Evolutionary conservation across 35 echinoderm and acorn worm species (phyloP).

Genomic region (Strongylocentrotus purpuratus): DNA sequence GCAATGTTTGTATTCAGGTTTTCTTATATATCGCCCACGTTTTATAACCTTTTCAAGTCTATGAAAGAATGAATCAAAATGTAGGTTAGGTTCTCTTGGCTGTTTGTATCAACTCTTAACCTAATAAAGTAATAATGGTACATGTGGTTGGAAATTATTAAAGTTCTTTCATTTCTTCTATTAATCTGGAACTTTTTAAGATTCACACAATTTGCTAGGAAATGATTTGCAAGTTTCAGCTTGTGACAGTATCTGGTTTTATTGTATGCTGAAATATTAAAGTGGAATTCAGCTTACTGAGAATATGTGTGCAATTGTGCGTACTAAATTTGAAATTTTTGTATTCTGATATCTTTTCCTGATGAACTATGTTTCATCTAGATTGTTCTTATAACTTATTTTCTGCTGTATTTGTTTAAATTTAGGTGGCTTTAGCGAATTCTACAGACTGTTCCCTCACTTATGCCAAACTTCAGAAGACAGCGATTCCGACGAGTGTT

Average conservation of each 20-base stretch:
- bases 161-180: too few species aligned
- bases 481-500: conserved; percentile 64
- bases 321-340: neutral
- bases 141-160: neutral
- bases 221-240: too few species aligned
- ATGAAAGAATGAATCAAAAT: neutral
- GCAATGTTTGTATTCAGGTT: neutral
- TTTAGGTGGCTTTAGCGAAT: conserved; percentile 85
- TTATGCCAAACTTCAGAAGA: conserved; percentile 64
- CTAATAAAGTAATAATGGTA: neutral
- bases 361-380: neutral
- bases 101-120: neutral
- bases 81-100: neutral
- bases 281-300: too few species aligned
- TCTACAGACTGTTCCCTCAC: conserved; percentile 65
- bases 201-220: too few species aligned
- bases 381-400: neutral
- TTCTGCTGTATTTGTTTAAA: neutral
- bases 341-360: neutral
- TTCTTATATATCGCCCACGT: neutral
- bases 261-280: too few species aligned
- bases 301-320: too few species aligned
- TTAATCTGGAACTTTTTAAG: too few species aligned
- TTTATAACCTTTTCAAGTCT: neutral
- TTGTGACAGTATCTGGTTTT: too few species aligned